These are phyloP conservation scores for Chymomyza caudatula DNA, from an alignment of 2,888 invertebrate genomes.

Conservation along the genomic window DNA sequence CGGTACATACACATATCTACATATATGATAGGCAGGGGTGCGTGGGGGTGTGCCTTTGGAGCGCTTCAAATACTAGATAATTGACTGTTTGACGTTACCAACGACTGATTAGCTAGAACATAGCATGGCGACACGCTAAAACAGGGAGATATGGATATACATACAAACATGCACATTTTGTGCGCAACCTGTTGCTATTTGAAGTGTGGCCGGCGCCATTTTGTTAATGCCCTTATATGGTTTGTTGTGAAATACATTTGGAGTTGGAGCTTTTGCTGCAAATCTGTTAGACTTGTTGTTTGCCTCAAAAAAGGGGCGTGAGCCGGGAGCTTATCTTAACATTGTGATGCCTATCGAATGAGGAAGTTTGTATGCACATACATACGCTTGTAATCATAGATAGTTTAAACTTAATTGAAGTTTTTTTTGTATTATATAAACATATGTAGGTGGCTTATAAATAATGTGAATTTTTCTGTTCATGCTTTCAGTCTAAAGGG, in stretches of 20 bases:
- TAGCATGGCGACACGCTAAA: neutral
- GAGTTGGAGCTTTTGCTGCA: slow-evolving; percentile 39
- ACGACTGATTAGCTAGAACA: slow-evolving; percentile 47
- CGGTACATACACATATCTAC: slow-evolving; percentile 6
- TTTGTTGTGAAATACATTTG: slow-evolving; percentile 55
- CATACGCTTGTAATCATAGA: neutral
- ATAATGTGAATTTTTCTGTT: slow-evolving; percentile 25
- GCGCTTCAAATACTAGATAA: slow-evolving; percentile 15
- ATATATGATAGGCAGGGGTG: neutral
- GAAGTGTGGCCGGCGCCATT: slow-evolving; percentile 37
- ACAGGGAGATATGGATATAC: neutral
- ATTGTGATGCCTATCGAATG: slow-evolving; percentile 24
- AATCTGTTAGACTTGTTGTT: neutral
- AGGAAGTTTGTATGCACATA: slow-evolving; percentile 18
- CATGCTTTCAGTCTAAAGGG: slow-evolving; percentile 73
- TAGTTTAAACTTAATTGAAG: neutral
- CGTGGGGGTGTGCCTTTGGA: neutral
- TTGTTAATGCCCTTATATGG: slow-evolving; percentile 27
- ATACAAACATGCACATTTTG: neutral
- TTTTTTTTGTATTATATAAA: neutral
- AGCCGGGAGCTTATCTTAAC: slow-evolving; percentile 18
- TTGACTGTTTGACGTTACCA: slow-evolving; percentile 29
- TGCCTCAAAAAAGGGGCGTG: neutral
- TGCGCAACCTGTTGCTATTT: slow-evolving; percentile 30
- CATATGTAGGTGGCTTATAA: slow-evolving; percentile 20